A percentile compares a stretch with the other conserved stretches of the same genome.
Evolutionary conservation across 2,797 vertebrate genomes (phyloP).

Genomic region (Anabacerthia variegaticeps): DNA sequence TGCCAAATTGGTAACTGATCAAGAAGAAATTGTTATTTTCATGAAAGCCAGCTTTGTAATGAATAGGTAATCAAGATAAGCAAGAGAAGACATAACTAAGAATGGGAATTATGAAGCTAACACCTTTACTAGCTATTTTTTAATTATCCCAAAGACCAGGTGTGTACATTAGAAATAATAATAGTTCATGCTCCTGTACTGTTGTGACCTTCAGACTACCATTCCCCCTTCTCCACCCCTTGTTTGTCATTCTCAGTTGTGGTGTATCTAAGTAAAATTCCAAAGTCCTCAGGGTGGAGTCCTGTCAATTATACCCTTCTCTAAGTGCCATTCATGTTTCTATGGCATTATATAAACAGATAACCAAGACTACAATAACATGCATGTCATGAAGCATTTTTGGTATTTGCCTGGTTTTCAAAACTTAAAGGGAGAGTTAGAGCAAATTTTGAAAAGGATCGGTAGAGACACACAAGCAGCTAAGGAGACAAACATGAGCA

Average conservation of each 20-base stretch:
- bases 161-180: background rate
- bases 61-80: background rate
- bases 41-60: background rate
- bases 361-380: conserved; percentile 10
- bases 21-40: background rate
- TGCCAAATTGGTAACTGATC: background rate
- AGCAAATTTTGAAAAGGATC: background rate
- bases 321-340: conserved; percentile 20
- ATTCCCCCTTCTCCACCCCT: conserved; percentile 7
- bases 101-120: background rate
- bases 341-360: conserved; percentile 31
- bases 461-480: background rate
- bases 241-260: background rate
- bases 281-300: conserved; percentile 48
- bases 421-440: background rate
- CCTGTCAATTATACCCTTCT: conserved; percentile 45
- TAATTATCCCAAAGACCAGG: background rate
- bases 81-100: background rate
- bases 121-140: background rate
- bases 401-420: background rate
- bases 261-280: conserved; percentile 45
- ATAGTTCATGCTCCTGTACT: background rate
- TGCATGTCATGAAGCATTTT: background rate
- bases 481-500: background rate
- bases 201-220: conserved; percentile 29